phyloP scores from a whole-genome alignment of 2,113 vertebrate species.

The Phaethon lepturus region DNA sequence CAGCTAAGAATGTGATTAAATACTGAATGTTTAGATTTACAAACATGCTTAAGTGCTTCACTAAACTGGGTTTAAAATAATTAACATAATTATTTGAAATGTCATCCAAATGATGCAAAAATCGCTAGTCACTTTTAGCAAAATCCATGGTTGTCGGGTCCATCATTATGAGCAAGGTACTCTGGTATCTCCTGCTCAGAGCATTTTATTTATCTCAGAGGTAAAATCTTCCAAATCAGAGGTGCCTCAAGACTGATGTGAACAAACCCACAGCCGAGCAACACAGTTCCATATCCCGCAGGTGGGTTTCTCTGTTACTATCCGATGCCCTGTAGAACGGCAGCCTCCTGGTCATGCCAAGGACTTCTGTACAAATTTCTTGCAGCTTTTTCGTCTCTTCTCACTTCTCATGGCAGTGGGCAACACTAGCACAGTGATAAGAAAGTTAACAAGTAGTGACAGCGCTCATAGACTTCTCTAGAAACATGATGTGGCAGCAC shows the following conservation, averaged over 20 bases:
- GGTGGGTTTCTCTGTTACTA: slow-evolving; percentile 2
- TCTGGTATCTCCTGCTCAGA: neutral
- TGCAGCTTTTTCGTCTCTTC: neutral
- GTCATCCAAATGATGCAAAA: neutral
- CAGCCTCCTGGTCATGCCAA: neutral
- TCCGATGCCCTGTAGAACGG: neutral
- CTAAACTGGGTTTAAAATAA: neutral
- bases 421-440: neutral
- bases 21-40: neutral
- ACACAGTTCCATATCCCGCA: fast-evolving
- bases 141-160: neutral
- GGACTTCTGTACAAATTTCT: neutral
- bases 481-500: slow-evolving; percentile 9
- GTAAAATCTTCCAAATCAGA: neutral
- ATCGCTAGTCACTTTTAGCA: neutral
- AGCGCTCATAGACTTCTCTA: neutral
- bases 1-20: neutral
- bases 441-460: slow-evolving; percentile 20
- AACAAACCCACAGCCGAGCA: neutral
- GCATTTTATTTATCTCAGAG: slow-evolving; percentile 36
- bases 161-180: neutral
- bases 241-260: neutral
- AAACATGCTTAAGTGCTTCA: neutral
- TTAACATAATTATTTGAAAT: neutral
- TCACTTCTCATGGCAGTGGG: neutral